Evolutionary conservation across 2,888 invertebrate species (phyloP).

Genomic region (Sphaerophoria taeniata): DNA sequence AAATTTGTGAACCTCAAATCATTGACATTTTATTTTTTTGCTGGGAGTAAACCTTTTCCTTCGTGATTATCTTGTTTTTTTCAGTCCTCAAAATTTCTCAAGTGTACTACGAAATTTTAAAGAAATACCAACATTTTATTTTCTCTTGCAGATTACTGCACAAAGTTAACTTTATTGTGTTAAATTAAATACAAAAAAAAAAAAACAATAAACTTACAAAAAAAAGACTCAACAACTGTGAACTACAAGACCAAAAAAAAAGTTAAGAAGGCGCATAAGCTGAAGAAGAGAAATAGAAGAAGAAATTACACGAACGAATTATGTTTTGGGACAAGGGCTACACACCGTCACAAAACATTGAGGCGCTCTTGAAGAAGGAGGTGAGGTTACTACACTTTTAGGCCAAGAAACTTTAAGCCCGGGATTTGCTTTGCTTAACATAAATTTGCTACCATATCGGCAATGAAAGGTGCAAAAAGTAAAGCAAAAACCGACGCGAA

Average conservation of each 20-base stretch:
- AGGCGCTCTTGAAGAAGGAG: constrained; percentile 82
- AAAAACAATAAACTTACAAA: neutral
- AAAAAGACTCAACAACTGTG: constrained; percentile 37
- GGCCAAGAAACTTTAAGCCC: neutral
- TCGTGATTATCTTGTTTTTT: constrained; percentile 20
- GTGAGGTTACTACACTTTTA: constrained; percentile 76
- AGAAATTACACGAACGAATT: constrained; percentile 77
- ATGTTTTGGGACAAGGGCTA: constrained; percentile 83
- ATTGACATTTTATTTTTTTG: neutral
- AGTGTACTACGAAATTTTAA: constrained; percentile 17
- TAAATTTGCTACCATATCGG: constrained; percentile 40
- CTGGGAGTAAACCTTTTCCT: constrained; percentile 47
- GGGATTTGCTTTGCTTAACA: neutral
- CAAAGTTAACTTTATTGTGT: constrained; percentile 49
- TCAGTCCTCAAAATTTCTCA: constrained; percentile 10
- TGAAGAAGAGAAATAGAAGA: constrained; percentile 34
- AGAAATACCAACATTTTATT: constrained; percentile 5
- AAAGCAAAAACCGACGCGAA: constrained; percentile 44
- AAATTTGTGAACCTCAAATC: neutral
- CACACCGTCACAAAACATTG: constrained; percentile 82
- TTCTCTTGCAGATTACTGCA: constrained; percentile 40
- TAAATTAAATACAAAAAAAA: constrained; percentile 10
- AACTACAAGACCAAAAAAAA: neutral
- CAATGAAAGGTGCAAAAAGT: neutral
- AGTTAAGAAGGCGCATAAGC: constrained; percentile 22